A percentile compares a stretch with the other conserved stretches of the same genome.
Conservation (phyloP, 2,797 vertebrate species). For the Rhynchotus rufescens region DNA sequence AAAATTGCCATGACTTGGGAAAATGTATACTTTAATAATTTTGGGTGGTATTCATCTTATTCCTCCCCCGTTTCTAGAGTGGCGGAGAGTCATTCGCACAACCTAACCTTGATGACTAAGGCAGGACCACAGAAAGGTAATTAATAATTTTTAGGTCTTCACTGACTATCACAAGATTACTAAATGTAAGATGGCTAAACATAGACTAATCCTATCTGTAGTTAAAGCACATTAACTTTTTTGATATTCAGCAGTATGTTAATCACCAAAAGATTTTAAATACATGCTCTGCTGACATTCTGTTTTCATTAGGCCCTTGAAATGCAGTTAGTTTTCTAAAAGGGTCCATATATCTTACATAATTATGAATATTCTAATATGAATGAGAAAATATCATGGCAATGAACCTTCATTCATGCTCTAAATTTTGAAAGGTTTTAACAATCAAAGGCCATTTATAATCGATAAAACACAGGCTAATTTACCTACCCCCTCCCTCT, state of each 20-base stretch:
- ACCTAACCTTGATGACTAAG: not conserved
- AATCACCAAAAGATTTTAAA: constrained; percentile 60
- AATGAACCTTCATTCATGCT: constrained; percentile 6
- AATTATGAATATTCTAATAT: constrained; percentile 41
- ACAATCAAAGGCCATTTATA: not conserved
- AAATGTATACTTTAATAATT: not conserved
- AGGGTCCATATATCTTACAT: constrained; percentile 44
- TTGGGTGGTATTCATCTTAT: not conserved
- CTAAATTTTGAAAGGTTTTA: constrained; percentile 53
- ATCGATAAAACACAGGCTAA: constrained; percentile 9
- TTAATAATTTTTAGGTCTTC: constrained; percentile 7
- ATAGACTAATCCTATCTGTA: not conserved
- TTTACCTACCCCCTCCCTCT: not conserved
- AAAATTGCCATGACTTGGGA: not conserved
- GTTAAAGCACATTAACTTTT: constrained; percentile 48
- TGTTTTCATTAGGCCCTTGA: constrained; percentile 25
- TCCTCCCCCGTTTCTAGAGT: not conserved
- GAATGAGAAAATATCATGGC: constrained; percentile 48
- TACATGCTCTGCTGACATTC: not conserved
- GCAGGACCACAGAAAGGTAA: not conserved
- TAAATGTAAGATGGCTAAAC: constrained; percentile 6
- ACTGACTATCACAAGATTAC: not conserved
- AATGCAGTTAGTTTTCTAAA: constrained; percentile 49
- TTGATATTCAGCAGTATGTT: constrained; percentile 49
- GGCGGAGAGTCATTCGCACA: not conserved